Evolutionary conservation across 2,888 invertebrate species (phyloP).

Genomic region (Cancer borealis): DNA sequence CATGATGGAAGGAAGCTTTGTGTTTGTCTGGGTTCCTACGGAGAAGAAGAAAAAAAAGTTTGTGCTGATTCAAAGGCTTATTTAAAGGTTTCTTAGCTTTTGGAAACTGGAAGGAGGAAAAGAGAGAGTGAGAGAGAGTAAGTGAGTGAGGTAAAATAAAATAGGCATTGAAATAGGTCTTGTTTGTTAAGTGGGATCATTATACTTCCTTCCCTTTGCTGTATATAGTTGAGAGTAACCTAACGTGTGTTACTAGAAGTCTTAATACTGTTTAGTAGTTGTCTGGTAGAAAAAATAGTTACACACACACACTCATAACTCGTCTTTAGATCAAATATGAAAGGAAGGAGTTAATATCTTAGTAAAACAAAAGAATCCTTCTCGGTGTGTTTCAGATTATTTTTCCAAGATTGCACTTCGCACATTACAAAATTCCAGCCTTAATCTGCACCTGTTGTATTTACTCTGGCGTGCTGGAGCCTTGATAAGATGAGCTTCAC

Average conservation of each 20-base stretch:
- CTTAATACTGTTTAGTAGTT: too few relatives aligned
- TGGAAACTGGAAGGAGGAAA: neutral
- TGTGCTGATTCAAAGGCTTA: neutral
- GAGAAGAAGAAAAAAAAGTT: neutral
- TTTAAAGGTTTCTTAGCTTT: conserved; percentile 6
- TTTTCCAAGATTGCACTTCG: conserved; percentile 16
- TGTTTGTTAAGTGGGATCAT: neutral
- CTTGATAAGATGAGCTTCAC: conserved; percentile 37
- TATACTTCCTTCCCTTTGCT: neutral
- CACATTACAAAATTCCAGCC: neutral
- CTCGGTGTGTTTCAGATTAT: neutral
- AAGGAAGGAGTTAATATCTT: neutral
- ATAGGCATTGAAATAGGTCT: neutral
- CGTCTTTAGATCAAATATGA: neutral
- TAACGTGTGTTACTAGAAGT: too few relatives aligned
- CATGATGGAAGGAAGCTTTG: conserved; percentile 21
- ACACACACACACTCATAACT: neutral
- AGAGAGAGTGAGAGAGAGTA: neutral
- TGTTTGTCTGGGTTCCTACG: neutral
- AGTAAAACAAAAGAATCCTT: neutral
- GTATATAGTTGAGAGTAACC: too few relatives aligned
- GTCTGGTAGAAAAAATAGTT: too few relatives aligned
- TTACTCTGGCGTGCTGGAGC: neutral
- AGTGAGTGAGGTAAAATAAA: neutral
- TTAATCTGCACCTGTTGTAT: neutral